Percentiles rank a stretch among this genome's conserved stretches.
Evolutionary conservation across 2,888 invertebrate species (phyloP).

Genomic region (Bellardia pandia): DNA sequence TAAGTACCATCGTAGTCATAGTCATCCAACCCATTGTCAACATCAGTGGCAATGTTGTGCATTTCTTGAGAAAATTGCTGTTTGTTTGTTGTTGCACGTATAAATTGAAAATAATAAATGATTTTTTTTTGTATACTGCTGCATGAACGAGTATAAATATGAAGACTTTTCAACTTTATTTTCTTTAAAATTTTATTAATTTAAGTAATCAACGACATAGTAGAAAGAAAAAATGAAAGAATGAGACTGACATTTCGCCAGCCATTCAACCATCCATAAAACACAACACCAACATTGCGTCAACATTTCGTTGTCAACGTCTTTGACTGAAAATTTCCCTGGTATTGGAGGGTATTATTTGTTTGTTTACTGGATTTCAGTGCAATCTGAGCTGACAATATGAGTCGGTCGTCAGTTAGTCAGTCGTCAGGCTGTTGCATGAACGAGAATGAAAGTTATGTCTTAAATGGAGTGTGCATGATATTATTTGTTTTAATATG

Average conservation of each 20-base stretch:
- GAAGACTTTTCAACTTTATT: conserved; percentile 47
- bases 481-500: conserved; percentile 4
- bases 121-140: conserved; percentile 20
- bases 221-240: background rate
- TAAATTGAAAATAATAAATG: conserved; percentile 27
- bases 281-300: background rate
- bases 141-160: conserved; percentile 9
- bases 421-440: background rate
- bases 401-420: background rate
- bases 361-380: background rate
- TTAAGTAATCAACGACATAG: conserved; percentile 24
- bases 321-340: conserved; percentile 4
- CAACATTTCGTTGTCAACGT: conserved; percentile 52
- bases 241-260: conserved; percentile 1
- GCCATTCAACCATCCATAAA: conserved; percentile 4
- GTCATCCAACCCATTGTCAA: conserved; percentile 13
- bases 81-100: background rate
- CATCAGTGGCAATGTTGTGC: conserved; percentile 16
- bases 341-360: background rate
- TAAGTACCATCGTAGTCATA: conserved; percentile 58
- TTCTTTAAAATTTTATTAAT: conserved; percentile 48
- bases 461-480: background rate
- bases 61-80: conserved; percentile 47
- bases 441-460: background rate
- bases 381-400: background rate